Evolutionary conservation across 2,888 invertebrate species (phyloP), one percentile per base, ranked within the genome.

Genomic region (Schizaphis graminum): DNA sequence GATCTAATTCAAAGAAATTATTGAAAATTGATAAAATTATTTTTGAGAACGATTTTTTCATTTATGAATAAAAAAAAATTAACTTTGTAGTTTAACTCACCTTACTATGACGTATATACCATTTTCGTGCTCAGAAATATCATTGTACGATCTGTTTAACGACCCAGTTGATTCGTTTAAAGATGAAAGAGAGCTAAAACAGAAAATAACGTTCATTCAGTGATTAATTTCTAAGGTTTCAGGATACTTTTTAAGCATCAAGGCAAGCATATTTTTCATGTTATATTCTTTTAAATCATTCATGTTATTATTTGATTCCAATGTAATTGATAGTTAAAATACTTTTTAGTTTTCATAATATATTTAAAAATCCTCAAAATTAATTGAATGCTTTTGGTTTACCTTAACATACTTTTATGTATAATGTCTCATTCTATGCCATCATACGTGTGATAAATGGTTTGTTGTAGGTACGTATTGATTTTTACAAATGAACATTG

Each of bases 71-170:
- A 47, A 61, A 61, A 44, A 53, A 67, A 44, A 35, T 53, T 1
- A 8, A 11, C 44, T 89, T 16, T n/a, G 44, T 47, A 47, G 7
- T 11, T 35, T 41, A 8, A 90, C 96, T 96, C 96, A 98, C 98
- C 98, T 97, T 95, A 98, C 97, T 57, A 98, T 98, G 24, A 98
- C 98, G 96, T 98, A 98, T 95, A 98, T 98, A 95, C 98, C 98
- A 96, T 98, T 98, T 95, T 98, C 98, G 10, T 94, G 93, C 3
- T 91, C 93, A 5, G 61, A 47, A 86, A 94, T 57, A n/a, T 94
- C 93, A 11, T 94, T 94, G 61, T 90, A 94, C 26, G 93, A 94
- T 86, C 93, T 41, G 61, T 94, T 94, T 47, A 94, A 77, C 3
- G 93, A 94, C 3, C 85, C 93, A 7, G 44, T 86, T 5, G 93